A percentile compares a stretch with the other conserved stretches of the same genome.
phyloP scores from a whole-genome alignment of 2,888 invertebrate species.

The Drosophila histrio region DNA sequence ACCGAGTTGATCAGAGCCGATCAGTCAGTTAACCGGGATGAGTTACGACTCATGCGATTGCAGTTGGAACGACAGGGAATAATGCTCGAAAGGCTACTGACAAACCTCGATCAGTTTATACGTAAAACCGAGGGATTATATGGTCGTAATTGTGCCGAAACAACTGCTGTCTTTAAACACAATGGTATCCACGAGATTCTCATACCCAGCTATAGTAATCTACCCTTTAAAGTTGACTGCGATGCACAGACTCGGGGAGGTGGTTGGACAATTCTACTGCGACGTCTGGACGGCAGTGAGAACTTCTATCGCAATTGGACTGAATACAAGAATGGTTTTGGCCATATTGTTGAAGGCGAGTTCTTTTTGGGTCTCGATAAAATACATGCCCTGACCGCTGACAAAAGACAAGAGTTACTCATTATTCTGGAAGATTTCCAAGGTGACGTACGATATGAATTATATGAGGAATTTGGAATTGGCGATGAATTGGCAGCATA shows the following conservation, averaged over 20 bases:
- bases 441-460: conserved; percentile 9
- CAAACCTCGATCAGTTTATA: too few relatives aligned
- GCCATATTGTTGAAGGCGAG: conserved; percentile 28
- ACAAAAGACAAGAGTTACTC: conserved; percentile 20
- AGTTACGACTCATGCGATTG: too few relatives aligned
- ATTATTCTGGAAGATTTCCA: conserved; percentile 30
- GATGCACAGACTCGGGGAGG: conserved; percentile 29
- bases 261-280: conserved; percentile 32
- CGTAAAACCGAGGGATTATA: too few relatives aligned
- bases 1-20: too few relatives aligned
- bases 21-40: too few relatives aligned
- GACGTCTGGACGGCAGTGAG: conserved; percentile 26
- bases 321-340: conserved; percentile 39
- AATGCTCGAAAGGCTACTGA: too few relatives aligned
- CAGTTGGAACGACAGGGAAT: too few relatives aligned
- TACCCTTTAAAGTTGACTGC: conserved; percentile 36
- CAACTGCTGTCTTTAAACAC: too few relatives aligned
- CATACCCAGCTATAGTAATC: conserved; percentile 24
- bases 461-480: conserved; percentile 34
- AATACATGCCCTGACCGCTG: conserved; percentile 29
- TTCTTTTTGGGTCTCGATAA: conserved; percentile 45
- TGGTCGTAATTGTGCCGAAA: too few relatives aligned
- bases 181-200: conserved; percentile 34
- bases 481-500: conserved; percentile 21
- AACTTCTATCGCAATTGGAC: conserved; percentile 35